phyloP scores from a whole-genome alignment of 2,888 invertebrate species.

The Conus canariensis region DNA sequence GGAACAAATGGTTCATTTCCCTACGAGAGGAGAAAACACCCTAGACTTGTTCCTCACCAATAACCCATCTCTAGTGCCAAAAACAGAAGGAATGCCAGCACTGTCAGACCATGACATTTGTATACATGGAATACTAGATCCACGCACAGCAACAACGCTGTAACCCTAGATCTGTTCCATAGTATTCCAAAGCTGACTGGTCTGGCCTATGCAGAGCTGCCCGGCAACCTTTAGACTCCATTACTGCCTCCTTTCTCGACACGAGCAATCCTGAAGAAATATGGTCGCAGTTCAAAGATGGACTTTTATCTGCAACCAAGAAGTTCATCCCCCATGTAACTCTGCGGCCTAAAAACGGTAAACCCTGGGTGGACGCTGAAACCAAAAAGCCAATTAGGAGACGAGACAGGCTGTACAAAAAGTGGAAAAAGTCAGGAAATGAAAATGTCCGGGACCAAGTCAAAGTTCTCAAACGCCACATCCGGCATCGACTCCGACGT shows the following conservation, averaged over 20 bases:
- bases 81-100: background rate
- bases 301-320: background rate
- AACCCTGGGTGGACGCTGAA: background rate
- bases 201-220: background rate
- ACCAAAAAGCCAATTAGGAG: background rate
- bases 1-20: background rate
- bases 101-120: background rate
- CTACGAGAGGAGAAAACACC: background rate
- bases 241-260: background rate
- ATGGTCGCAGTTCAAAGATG: background rate
- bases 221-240: background rate
- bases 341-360: background rate
- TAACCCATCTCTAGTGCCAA: background rate
- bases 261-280: background rate
- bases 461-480: no score
- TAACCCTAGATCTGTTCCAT: background rate
- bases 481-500: no score
- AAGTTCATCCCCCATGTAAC: background rate
- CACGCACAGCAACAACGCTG: background rate
- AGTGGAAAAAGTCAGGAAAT: background rate
- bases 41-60: background rate
- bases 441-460: no score
- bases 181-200: slow-evolving; percentile 7
- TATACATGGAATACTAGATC: background rate
- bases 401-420: slow-evolving; percentile 6